phyloP scores from a whole-genome alignment of 35 echinoderm and acorn worm genomes.

The Chiridota heheva region DNA sequence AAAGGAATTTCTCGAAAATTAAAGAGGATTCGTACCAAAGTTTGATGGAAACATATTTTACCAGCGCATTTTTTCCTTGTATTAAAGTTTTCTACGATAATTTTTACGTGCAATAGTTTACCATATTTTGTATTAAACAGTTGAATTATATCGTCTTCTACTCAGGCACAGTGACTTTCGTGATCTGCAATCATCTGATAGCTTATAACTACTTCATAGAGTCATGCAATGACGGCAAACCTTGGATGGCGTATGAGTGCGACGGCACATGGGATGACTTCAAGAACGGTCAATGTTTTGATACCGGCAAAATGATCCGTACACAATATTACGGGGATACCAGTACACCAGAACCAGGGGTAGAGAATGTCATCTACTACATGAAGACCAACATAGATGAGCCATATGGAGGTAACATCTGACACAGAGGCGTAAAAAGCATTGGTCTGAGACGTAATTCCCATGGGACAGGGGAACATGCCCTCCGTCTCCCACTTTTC shows the following conservation, averaged over 20 bases:
- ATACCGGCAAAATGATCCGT: conserved; percentile 11
- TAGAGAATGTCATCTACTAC: conserved; percentile 35
- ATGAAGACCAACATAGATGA: conserved; percentile 8
- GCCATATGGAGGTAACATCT: conserved; percentile 33
- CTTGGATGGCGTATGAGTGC: conserved; percentile 44
- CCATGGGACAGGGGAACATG: too few relatives aligned
- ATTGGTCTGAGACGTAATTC: too few relatives aligned
- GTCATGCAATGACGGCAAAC: conserved; percentile 4
- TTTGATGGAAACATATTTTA: too few relatives aligned
- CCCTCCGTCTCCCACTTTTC: too few relatives aligned
- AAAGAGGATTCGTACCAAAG: too few relatives aligned
- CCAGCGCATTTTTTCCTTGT: too few relatives aligned
- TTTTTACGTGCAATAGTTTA: not conserved
- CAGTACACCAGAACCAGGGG: not conserved
- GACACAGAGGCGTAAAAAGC: too few relatives aligned
- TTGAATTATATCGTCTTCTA: too few relatives aligned
- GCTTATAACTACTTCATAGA: conserved; percentile 27
- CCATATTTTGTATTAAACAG: not conserved
- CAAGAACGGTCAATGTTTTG: conserved; percentile 30
- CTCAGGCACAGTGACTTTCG: conserved; percentile 22
- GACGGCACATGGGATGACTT: conserved; percentile 27
- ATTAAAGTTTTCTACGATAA: not conserved
- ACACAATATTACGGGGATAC: conserved; percentile 12
- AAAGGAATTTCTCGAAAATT: too few relatives aligned
- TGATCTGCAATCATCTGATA: conserved; percentile 32